phyloP scores from a whole-genome alignment of 2,797 vertebrate genomes.

The Urosaurus nigricauda region DNA sequence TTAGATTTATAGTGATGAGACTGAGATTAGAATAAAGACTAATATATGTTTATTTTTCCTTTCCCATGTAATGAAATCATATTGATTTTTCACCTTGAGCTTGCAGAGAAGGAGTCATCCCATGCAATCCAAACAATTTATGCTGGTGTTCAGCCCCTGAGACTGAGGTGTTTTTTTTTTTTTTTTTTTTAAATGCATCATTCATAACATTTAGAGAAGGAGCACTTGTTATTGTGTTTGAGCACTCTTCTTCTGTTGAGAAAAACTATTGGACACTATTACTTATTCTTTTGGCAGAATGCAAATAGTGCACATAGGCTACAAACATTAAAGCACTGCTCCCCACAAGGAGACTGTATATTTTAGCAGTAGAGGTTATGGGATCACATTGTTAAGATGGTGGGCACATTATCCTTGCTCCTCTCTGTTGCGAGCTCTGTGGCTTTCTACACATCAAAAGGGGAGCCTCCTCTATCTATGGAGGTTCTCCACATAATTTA shows the following conservation, averaged over 20 bases:
- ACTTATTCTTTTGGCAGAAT: constrained; percentile 50
- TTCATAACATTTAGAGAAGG: not conserved
- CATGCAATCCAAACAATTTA: not conserved
- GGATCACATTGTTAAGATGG: constrained; percentile 31
- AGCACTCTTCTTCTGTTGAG: constrained; percentile 39
- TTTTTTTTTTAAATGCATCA: constrained; percentile 9
- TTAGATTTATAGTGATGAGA: not conserved
- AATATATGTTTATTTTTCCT: constrained; percentile 17
- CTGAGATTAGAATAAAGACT: constrained; percentile 9
- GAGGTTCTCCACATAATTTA: too few relatives aligned
- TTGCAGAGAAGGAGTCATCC: not conserved
- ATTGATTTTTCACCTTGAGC: not conserved
- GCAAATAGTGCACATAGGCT: constrained; percentile 19
- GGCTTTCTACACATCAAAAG: too few relatives aligned
- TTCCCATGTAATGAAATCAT: constrained; percentile 27
- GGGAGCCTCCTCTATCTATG: too few relatives aligned
- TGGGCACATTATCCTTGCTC: too few relatives aligned
- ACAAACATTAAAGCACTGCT: constrained; percentile 46
- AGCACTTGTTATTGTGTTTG: constrained; percentile 31
- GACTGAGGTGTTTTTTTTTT: not conserved
- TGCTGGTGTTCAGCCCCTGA: not conserved
- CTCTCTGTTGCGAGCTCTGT: too few relatives aligned
- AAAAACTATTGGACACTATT: constrained; percentile 49
- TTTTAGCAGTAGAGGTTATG: constrained; percentile 1
- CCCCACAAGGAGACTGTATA: constrained; percentile 41